Evolutionary conservation across 2,797 vertebrate species (phyloP).

Genomic region (Propithecus perrieri): DNA sequence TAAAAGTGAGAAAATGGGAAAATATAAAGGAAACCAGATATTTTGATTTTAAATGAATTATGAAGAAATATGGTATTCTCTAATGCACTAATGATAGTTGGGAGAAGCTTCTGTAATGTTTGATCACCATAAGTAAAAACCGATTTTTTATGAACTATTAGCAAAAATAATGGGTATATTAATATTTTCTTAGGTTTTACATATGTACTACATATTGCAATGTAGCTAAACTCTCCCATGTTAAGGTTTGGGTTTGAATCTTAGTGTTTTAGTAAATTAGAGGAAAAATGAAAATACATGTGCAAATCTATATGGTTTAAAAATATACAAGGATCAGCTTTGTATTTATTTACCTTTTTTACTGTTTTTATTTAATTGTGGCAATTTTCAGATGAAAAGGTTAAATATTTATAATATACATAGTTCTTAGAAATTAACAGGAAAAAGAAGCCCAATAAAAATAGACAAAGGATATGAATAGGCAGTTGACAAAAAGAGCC

Average conservation of each 20-base stretch:
- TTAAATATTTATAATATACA: not conserved
- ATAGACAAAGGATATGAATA: not conserved
- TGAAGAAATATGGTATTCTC: not conserved
- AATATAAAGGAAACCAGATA: not conserved
- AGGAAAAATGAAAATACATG: not conserved
- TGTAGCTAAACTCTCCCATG: not conserved
- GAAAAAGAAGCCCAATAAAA: conserved; percentile 1
- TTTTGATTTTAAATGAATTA: conserved; percentile 32
- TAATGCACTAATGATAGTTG: not conserved
- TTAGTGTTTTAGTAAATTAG: not conserved
- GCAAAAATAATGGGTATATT: not conserved
- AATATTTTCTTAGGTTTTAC: not conserved
- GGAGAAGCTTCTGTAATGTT: not conserved
- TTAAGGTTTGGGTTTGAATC: conserved; percentile 6
- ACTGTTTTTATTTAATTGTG: not conserved
- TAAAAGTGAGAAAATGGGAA: conserved; percentile 27
- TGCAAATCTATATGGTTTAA: not conserved
- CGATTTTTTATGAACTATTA: conserved; percentile 22
- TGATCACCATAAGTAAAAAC: conserved; percentile 15
- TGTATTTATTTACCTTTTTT: not conserved
- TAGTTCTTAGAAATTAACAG: not conserved
- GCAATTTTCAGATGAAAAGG: not conserved
- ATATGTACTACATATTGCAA: not conserved
- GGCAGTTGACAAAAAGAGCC: not conserved
- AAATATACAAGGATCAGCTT: not conserved